Evolutionary conservation across 2,797 vertebrate genomes (phyloP), one percentile per base, ranked within the genome.

Genomic region (Bovichtus diacanthus): DNA sequence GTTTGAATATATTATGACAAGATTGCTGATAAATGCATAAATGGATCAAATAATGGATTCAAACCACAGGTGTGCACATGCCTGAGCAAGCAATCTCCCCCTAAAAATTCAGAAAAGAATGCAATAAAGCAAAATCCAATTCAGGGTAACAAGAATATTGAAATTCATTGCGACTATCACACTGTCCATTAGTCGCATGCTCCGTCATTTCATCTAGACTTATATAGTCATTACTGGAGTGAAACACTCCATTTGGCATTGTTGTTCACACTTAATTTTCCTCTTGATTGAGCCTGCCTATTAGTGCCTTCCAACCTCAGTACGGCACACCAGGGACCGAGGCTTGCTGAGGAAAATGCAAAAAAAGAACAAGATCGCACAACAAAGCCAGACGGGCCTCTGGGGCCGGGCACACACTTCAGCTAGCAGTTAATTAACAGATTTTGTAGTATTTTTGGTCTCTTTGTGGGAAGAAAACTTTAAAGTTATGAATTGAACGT

Each of bases 201-300:
- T 31, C 38, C 13, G 34, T 87, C 87, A 67, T 83, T 91, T 89
- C 76, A 85, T 87, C 82, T 65, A 75, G 82, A 90, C 82, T 88
- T 80, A 82, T 78, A 69, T n/a, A 82, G 87, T 74, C 75, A 84
- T 93, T 87, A 85, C 44, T 67, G 69, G 65, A 82, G 74, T 38
- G 76, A 87, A 90, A 90, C 80, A 89, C 83, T 84, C 74, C 81
- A 92, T 93, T 92, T 90, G 84, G 82, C 79, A 86, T 87, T 79
- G 84, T 90, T 89, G 74, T 82, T 81, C 80, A 70, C 88, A 81
- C 84, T 90, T 90, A 38, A 93, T 93, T 94, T 92, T 92, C 90
- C 80, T 81, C 88, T 62, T 91, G 90, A 93, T 91, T 86, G 89
- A 87, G 63, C 54, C 70, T 71, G 78, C 58, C 84, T 77, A 83